Percentiles rank a stretch among this genome's conserved stretches.
phyloP scores from a whole-genome alignment of 2,113 vertebrate genomes.

The Labeo catla region DNA sequence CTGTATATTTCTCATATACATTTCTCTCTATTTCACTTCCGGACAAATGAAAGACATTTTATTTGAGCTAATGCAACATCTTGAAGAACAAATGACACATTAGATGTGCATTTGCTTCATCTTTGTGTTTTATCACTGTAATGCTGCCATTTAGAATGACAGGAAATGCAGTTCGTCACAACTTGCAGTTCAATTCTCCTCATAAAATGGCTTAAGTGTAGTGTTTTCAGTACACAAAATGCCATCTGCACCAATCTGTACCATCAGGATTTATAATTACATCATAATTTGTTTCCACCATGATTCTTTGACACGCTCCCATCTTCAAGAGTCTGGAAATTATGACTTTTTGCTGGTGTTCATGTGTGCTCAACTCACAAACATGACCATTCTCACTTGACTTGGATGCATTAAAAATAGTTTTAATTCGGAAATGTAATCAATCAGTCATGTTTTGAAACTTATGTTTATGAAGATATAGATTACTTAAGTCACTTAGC shows the following conservation, averaged over 20 bases:
- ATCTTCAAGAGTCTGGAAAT: background rate
- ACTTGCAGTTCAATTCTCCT: background rate
- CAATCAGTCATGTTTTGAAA: background rate
- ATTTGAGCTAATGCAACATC: background rate
- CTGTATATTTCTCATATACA: background rate
- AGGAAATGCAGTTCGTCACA: background rate
- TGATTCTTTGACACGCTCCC: background rate
- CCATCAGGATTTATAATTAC: background rate
- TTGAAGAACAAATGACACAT: background rate
- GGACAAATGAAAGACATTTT: background rate
- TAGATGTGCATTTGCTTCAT: background rate
- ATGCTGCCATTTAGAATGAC: background rate
- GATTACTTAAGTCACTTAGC: no score
- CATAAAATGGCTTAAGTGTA: background rate
- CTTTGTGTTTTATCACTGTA: background rate
- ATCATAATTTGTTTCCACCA: background rate
- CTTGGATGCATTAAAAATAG: background rate
- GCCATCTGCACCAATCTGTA: background rate
- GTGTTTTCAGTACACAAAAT: background rate
- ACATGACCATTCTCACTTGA: background rate
- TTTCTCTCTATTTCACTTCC: background rate
- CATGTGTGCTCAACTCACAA: background rate
- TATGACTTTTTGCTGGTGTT: background rate
- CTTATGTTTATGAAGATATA: background rate
- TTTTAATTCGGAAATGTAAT: background rate